phyloP scores from a whole-genome alignment of 2,888 invertebrate genomes.

The Cephus spinipes region DNA sequence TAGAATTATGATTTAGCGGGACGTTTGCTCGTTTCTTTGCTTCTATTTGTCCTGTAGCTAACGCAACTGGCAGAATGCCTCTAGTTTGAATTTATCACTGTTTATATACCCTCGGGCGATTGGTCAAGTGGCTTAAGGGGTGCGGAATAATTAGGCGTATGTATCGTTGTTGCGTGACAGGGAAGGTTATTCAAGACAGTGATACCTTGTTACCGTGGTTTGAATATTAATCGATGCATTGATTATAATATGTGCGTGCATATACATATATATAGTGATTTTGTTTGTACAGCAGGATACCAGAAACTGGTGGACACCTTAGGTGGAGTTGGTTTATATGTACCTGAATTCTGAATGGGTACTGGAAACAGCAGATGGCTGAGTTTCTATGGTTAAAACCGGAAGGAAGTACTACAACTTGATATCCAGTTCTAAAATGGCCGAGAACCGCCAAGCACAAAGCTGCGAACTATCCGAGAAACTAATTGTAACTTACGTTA shows the following conservation, averaged over 20 bases:
- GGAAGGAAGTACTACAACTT: neutral
- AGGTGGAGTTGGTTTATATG: neutral
- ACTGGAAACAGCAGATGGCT: neutral
- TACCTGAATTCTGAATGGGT: neutral
- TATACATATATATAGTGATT: neutral
- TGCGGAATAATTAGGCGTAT: too few species aligned
- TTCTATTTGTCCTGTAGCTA: too few species aligned
- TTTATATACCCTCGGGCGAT: too few species aligned
- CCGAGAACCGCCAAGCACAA: neutral
- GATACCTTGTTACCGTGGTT: too few species aligned
- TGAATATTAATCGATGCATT: too few species aligned
- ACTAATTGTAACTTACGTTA: neutral
- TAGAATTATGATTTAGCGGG: too few species aligned
- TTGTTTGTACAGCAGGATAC: neutral
- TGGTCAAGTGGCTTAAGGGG: too few species aligned
- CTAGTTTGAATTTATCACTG: too few species aligned
- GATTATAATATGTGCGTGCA: neutral
- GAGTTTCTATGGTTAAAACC: neutral
- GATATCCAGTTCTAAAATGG: neutral
- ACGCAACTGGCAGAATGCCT: too few species aligned
- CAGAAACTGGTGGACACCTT: neutral
- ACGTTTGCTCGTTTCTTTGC: too few species aligned
- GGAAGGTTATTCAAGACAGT: too few species aligned
- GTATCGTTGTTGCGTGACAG: too few species aligned
- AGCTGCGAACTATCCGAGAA: neutral